These are phyloP conservation scores for Agelaius phoeniceus DNA, from an alignment of 2,113 vertebrate genomes.

Conservation along the genomic window DNA sequence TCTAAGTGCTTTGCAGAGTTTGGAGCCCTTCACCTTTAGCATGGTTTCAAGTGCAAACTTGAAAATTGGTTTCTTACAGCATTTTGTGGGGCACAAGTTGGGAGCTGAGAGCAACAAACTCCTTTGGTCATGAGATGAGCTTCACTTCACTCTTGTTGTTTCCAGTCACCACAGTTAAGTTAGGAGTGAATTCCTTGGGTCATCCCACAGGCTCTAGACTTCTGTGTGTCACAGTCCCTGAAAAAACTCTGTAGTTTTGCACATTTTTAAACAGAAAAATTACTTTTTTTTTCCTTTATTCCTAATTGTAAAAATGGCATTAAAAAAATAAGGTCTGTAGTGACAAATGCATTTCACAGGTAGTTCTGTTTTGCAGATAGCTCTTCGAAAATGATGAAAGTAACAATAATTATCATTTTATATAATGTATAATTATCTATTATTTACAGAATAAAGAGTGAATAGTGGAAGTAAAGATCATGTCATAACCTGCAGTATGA, in stretches of 20 bases:
- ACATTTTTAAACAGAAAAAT: background rate
- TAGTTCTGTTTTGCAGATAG: constrained; percentile 4
- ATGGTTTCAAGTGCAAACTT: background rate
- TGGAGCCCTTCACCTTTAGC: background rate
- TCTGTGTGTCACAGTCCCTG: background rate
- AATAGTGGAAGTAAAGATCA: constrained; percentile 12
- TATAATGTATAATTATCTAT: constrained; percentile 17
- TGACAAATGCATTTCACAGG: background rate
- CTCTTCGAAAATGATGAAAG: constrained; percentile 26
- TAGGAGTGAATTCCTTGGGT: background rate
- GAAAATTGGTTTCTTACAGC: background rate
- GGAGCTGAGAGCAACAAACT: background rate
- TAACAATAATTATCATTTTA: background rate
- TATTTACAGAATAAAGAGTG: constrained; percentile 27
- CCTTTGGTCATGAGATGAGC: background rate
- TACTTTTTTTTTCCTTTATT: background rate
- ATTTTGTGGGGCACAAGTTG: background rate
- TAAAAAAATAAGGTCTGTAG: background rate
- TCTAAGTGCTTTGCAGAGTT: background rate
- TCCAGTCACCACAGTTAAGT: background rate
- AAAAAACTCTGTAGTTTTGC: background rate
- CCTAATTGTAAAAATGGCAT: background rate
- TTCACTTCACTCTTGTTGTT: background rate
- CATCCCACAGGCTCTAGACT: rapidly evolving
- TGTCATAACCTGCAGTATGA: background rate